Evolutionary conservation across 2,888 invertebrate species (phyloP).

Genomic region (Sussaba pulchella): DNA sequence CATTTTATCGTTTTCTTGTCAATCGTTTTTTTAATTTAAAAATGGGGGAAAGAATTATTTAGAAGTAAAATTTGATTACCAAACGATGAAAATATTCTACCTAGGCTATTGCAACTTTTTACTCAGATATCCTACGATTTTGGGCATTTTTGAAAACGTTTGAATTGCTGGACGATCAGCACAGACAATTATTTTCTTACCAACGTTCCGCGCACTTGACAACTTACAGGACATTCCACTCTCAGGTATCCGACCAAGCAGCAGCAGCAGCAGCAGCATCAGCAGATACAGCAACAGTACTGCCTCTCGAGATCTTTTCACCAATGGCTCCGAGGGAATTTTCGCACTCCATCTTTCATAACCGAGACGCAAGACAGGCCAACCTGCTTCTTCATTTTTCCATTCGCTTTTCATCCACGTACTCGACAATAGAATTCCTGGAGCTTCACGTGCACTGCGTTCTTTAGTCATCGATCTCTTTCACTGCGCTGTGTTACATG

Average conservation of each 20-base stretch:
- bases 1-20: no score
- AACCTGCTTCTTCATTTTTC: conserved; percentile 12
- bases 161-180: no score
- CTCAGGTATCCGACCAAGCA: neutral
- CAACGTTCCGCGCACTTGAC: neutral
- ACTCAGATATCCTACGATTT: no score
- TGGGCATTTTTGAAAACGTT: no score
- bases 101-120: no score
- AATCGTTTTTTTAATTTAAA: no score
- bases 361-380: neutral
- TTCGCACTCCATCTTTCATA: conserved; percentile 33
- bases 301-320: neutral
- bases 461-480: conserved; percentile 10
- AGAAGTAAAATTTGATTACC: no score
- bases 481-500: neutral
- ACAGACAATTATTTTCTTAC: neutral
- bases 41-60: no score
- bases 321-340: neutral
- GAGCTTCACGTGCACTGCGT: conserved; percentile 1
- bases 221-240: conserved; percentile 20
- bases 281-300: neutral
- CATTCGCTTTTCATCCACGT: conserved; percentile 42
- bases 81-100: no score
- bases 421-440: conserved; percentile 11
- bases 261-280: neutral